Conservation (phyloP, 2,888 invertebrate species). For the Trichacis sp. region DNA sequence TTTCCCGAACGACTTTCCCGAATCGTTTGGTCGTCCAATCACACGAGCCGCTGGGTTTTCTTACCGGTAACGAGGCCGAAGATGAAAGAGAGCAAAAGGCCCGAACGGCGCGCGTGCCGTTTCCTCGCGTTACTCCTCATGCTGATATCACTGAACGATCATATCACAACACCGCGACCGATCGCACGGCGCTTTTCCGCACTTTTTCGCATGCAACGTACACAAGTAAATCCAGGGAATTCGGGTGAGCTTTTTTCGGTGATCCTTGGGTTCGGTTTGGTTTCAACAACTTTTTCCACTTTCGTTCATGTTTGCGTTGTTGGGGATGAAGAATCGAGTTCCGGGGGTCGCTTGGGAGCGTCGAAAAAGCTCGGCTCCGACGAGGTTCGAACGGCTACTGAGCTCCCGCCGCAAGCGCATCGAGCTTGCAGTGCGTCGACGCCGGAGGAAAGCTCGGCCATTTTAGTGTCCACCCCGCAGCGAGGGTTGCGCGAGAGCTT, state of each 20-base stretch:
- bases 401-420: constrained; percentile 66
- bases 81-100: constrained; percentile 55
- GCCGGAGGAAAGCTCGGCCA: constrained; percentile 61
- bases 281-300: background rate
- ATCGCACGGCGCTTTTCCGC: constrained; percentile 24
- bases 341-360: too few relatives aligned
- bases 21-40: background rate
- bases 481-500: constrained; percentile 52
- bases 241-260: background rate
- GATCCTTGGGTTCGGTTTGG: background rate
- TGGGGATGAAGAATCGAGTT: background rate
- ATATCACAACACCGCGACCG: constrained; percentile 49
- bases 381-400: constrained; percentile 67
- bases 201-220: constrained; percentile 25
- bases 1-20: background rate
- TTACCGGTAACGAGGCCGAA: constrained; percentile 61
- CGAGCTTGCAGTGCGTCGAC: constrained; percentile 68
- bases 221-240: background rate
- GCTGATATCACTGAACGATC: constrained; percentile 46
- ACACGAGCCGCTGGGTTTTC: constrained; percentile 27
- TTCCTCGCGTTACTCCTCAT: constrained; percentile 56
- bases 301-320: constrained; percentile 17
- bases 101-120: constrained; percentile 51
- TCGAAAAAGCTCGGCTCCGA: constrained; percentile 49
- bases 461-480: constrained; percentile 57